Base-by-base conservation (phyloP, 1,140 invertebrate genomes). In the Penaeus japonicus region DNA sequence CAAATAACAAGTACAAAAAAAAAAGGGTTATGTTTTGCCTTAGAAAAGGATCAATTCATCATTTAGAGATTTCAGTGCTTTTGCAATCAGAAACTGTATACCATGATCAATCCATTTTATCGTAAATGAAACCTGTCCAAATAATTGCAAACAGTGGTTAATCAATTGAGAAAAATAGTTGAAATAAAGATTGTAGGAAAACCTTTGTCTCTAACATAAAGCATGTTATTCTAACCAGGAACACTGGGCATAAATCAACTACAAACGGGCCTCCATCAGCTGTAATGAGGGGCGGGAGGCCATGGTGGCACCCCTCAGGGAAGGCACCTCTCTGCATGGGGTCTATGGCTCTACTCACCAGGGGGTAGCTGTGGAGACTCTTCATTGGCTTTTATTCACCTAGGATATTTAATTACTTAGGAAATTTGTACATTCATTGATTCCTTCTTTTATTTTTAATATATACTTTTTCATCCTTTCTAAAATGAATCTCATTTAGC, bases 271-370 rank as follows among this genome's bases (percentile, higher is more conserved):
- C 84, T 85, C 84, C 79, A 30, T 82, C 79, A 39, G 75, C 75
- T 79, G 78, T 57, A 80, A 30, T 79, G 75, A 87, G 62, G 85
- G 79, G 79, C 57, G 85, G 79, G 79, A 75, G 85, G 85, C 78
- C 30, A 15, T 73, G 57, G 32, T 73, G 65, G 79, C 79, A 87
- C 85, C 85, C 85, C 85, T 87, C 85, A 87, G 79, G 85, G 85
- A 87, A 87, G 85, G 85, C 85, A 87, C 85, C 85, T 87, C 85
- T 87, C 85, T 87, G 85, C 79, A 87, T 87, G 85, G 85, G 83
- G 83, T 84, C 83, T 84, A 84, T 24, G 53, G 70, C 62, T 84
- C 24, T 73, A 84, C 75, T 86, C 59, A 54, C 65, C 77, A 55
- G 53, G 59, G 75, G 47, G 47, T 47, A 47, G 47, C 47, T 7